A percentile compares a stretch with the other conserved stretches of the same genome.
Conservation (phyloP, 2,113 vertebrate species). For the Nerophis lumbriciformis region DNA sequence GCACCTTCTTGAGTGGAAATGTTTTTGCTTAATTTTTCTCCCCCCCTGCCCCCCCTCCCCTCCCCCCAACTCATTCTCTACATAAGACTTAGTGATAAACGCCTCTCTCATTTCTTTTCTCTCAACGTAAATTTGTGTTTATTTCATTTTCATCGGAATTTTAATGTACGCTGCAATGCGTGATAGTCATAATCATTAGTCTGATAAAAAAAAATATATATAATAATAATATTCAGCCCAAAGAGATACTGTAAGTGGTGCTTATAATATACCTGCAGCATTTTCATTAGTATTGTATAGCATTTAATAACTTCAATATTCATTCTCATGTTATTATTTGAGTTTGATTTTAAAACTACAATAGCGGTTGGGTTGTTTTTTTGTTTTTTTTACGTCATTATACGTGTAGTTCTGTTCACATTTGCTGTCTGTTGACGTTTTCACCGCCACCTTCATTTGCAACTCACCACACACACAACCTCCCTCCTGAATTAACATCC, state of each 20-base stretch:
- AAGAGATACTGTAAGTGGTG: constrained; percentile 40
- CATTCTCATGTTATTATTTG: constrained; percentile 20
- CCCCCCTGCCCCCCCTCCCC: no score
- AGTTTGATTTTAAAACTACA: constrained; percentile 9
- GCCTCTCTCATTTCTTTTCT: constrained; percentile 46
- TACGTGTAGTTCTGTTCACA: constrained; percentile 49
- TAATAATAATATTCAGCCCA: constrained; percentile 46
- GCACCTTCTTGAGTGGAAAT: constrained; percentile 91
- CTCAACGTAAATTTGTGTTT: constrained; percentile 59
- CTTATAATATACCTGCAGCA: constrained; percentile 18
- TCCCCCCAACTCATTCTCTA: constrained; percentile 74
- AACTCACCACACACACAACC: constrained; percentile 34
- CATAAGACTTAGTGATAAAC: constrained; percentile 57
- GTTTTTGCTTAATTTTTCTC: constrained; percentile 75
- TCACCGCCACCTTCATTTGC: constrained; percentile 54
- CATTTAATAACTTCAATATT: constrained; percentile 1
- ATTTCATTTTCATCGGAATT: constrained; percentile 53
- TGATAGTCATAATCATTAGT: constrained; percentile 52
- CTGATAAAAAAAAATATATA: no score
- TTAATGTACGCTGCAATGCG: constrained; percentile 52
- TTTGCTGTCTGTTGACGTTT: constrained; percentile 20
- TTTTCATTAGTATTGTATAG: constrained; percentile 6
- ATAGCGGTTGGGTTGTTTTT: constrained; percentile 30
- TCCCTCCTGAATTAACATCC: constrained; percentile 47
- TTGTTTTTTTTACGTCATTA: constrained; percentile 33